Conservation (phyloP, 1,140 invertebrate species). For the Trachelipus rathkii region DNA sequence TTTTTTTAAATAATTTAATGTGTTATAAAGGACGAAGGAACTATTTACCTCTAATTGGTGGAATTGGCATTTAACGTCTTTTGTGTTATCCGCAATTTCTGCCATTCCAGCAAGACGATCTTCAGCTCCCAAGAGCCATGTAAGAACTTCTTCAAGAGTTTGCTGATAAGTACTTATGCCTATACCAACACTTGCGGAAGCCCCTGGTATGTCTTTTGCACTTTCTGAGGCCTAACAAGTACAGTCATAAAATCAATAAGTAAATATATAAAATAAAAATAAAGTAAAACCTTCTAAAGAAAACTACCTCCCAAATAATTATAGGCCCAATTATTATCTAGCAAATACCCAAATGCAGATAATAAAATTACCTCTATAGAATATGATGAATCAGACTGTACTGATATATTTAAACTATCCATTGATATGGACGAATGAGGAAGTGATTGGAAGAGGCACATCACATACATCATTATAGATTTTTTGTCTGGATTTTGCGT, state of each 20-base stretch:
- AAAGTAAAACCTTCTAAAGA: neutral
- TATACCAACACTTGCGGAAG: slow-evolving; percentile 34
- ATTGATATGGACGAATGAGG: slow-evolving; percentile 59
- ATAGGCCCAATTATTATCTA: too few species aligned
- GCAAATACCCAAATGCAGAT: too few species aligned
- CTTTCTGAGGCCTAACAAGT: slow-evolving; percentile 11
- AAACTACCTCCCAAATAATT: slow-evolving; percentile 13
- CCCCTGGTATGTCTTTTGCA: slow-evolving; percentile 24
- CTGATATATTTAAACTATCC: slow-evolving; percentile 53
- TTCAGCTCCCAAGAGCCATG: slow-evolving; percentile 80
- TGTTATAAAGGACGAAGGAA: neutral
- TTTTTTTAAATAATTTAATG: neutral
- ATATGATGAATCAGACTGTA: slow-evolving; percentile 49
- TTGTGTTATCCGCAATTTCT: slow-evolving; percentile 57
- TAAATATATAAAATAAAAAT: neutral
- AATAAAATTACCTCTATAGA: neutral
- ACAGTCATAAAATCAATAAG: too few species aligned
- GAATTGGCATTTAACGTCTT: slow-evolving; percentile 75
- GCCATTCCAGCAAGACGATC: slow-evolving; percentile 67
- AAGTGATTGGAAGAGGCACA: slow-evolving; percentile 83
- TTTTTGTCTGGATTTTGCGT: slow-evolving; percentile 86
- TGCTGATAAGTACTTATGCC: slow-evolving; percentile 61
- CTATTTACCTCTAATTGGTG: slow-evolving; percentile 69
- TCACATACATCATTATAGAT: slow-evolving; percentile 92
- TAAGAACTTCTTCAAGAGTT: slow-evolving; percentile 79